phyloP scores from a whole-genome alignment of 2,797 vertebrate species.

The Chiloscyllium punctatum region DNA sequence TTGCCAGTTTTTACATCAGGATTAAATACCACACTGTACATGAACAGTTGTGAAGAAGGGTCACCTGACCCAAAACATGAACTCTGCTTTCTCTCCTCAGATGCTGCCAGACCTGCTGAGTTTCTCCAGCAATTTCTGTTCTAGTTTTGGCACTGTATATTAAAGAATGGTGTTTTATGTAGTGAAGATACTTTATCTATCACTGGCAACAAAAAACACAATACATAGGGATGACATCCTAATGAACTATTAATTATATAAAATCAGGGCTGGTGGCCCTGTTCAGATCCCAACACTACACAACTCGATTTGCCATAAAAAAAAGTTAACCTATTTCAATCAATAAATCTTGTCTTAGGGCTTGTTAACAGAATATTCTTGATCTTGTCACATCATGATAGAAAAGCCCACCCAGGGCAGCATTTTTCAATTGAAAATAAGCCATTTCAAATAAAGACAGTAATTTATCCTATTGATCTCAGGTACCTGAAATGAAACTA shows the following conservation, averaged over 20 bases:
- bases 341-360: background rate
- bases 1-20: too few relatives aligned
- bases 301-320: background rate
- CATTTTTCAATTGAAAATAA: background rate
- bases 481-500: background rate
- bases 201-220: background rate
- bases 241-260: background rate
- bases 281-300: background rate
- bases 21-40: too few relatives aligned
- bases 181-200: background rate
- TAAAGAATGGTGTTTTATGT: background rate
- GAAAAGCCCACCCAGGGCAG: background rate
- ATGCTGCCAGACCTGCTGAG: too few relatives aligned
- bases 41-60: too few relatives aligned
- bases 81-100: too few relatives aligned
- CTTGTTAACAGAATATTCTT: background rate
- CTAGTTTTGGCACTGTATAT: too few relatives aligned
- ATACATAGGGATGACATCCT: background rate
- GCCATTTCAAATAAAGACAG: too few relatives aligned
- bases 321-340: background rate
- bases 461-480: background rate
- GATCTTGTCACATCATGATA: background rate
- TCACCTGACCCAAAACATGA: too few relatives aligned
- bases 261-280: background rate
- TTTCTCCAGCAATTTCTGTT: too few relatives aligned